Evolutionary conservation across 2,888 invertebrate genomes (phyloP).

Genomic region (Orthosia cruda): DNA sequence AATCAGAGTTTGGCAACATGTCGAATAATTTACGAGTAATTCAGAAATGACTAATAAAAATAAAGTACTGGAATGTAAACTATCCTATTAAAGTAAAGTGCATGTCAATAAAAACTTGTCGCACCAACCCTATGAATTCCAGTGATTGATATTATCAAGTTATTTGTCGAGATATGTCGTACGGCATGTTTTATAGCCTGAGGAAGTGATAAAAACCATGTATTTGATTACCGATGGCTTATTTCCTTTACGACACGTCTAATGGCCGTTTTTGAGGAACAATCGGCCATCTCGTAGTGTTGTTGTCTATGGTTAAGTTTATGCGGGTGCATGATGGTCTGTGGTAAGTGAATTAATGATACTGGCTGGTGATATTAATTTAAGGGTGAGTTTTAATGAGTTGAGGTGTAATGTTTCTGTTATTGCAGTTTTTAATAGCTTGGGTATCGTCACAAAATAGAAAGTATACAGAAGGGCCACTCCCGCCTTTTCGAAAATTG

Average conservation of each 20-base stretch:
- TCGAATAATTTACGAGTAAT: not conserved
- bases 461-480: no score
- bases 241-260: constrained; percentile 65
- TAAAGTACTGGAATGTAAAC: constrained; percentile 23
- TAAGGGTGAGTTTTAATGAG: constrained; percentile 15
- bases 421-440: constrained; percentile 25
- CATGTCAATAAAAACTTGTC: constrained; percentile 34
- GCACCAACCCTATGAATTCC: constrained; percentile 56
- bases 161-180: constrained; percentile 71
- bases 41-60: constrained; percentile 9
- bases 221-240: constrained; percentile 72
- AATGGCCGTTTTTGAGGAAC: constrained; percentile 55
- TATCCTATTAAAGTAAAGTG: constrained; percentile 18
- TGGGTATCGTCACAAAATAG: no score
- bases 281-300: constrained; percentile 45
- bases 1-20: constrained; percentile 24
- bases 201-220: constrained; percentile 75
- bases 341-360: constrained; percentile 31
- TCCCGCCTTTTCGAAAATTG: no score
- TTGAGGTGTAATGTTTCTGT: constrained; percentile 3
- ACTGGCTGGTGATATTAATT: constrained; percentile 13
- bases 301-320: constrained; percentile 37
- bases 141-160: constrained; percentile 75
- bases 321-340: constrained; percentile 42
- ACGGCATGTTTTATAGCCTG: constrained; percentile 71